Evolutionary conservation across 1,140 invertebrate species (phyloP).

Genomic region (Cydia amplana): DNA sequence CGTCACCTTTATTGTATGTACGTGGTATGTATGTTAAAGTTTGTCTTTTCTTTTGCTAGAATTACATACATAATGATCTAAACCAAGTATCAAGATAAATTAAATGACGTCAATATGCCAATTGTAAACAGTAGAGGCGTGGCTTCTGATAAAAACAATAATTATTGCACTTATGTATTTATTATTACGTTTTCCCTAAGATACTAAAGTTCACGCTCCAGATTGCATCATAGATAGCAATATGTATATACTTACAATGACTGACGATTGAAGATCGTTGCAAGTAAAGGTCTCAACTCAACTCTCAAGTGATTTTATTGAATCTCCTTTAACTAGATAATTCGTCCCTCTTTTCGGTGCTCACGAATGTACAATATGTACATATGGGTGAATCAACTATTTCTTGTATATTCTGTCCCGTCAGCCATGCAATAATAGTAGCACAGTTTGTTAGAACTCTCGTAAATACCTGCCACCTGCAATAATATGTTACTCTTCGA

Average conservation of each 20-base stretch:
- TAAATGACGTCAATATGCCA: background rate
- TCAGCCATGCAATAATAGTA: too few species aligned
- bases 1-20: too few species aligned
- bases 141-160: slow-evolving; percentile 3
- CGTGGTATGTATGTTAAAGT: too few species aligned
- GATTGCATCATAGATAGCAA: slow-evolving; percentile 24
- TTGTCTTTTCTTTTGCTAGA: too few species aligned
- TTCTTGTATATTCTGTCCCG: too few species aligned
- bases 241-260: background rate
- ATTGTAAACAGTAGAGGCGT: background rate
- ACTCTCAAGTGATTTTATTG: slow-evolving; percentile 1
- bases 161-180: slow-evolving; percentile 5
- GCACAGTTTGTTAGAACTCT: too few species aligned
- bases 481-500: too few species aligned
- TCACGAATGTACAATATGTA: too few species aligned
- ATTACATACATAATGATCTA: too few species aligned
- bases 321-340: background rate
- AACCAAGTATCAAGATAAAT: background rate
- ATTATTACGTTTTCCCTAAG: slow-evolving; percentile 6
- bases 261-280: background rate
- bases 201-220: slow-evolving; percentile 23
- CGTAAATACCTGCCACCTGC: too few species aligned
- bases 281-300: background rate
- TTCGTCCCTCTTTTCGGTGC: too few species aligned
- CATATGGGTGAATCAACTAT: too few species aligned